phyloP scores from a whole-genome alignment of 2,113 vertebrate species.

The Brachypodius melanocephalos region DNA sequence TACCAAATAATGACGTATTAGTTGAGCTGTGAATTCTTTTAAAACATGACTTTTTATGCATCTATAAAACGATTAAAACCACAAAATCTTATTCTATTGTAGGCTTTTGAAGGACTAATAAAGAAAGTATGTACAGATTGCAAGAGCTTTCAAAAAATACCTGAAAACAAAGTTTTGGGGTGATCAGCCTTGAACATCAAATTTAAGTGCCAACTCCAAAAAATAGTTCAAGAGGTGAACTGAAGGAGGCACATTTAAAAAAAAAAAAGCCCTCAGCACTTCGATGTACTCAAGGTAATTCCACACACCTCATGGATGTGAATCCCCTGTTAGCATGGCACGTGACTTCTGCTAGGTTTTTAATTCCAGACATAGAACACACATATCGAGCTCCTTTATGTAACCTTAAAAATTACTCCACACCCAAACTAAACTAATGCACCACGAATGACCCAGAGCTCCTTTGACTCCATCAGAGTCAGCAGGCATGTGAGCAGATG shows the following conservation, averaged over 20 bases:
- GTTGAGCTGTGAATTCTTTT: not conserved
- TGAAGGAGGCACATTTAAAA: not conserved
- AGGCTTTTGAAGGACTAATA: not conserved
- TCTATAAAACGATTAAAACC: not conserved
- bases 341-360: not conserved
- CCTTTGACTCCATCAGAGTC: not conserved
- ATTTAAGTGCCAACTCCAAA: not conserved
- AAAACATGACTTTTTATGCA: not conserved
- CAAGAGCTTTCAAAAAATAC: not conserved
- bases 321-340: not conserved
- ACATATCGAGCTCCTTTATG: not conserved
- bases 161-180: not conserved
- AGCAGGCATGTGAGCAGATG: not conserved
- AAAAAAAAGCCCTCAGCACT: not conserved
- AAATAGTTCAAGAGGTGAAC: not conserved
- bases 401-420: conserved; percentile 19
- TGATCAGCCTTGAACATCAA: not conserved
- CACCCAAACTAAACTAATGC: not conserved
- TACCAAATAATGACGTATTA: not conserved
- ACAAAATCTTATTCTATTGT: not conserved
- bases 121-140: not conserved
- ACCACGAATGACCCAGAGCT: not conserved
- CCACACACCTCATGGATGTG: not conserved
- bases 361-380: not conserved
- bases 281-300: not conserved